Evolutionary conservation across 2,797 vertebrate species (phyloP), one percentile per base, ranked within the genome.

Genomic region (Dipus sagitta): DNA sequence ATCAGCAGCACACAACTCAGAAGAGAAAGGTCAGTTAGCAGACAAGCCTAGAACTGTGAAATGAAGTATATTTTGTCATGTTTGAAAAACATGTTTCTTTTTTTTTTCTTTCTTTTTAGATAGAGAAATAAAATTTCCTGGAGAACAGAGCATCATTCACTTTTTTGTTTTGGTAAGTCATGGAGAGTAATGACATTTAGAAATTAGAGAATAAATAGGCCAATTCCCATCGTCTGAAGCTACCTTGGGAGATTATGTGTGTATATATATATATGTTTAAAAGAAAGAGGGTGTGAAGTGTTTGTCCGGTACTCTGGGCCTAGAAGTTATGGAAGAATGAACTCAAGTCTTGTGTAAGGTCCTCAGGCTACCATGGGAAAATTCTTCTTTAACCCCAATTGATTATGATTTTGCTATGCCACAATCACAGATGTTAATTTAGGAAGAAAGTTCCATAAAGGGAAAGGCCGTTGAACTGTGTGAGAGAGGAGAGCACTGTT

Each of bases 121-220:
- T 42, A 91, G 62, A 95, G 21, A 88, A 94, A 70, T 95, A 54
- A 94, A 82, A 86, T 89, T 87, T 81, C 86, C 42, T 26, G 42
- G 68, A 94, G 68, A 89, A 89, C 34, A 94, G 70, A 91, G 4
- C 67, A 30, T 2, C 68, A 80, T 68, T 9, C n/a, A 76, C 47
- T 47, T 9, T 47, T 76, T 90, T 92, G 26, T 91, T 82, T 91
- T 77, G 52, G 18, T 97, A 95, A 95, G 94, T 95, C 38, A 77
- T 76, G 64, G 4, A 20, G 65, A 23, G 26, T 80, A 82, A 71
- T 32, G 28, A 89, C 3, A 84, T 80, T 86, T 67, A 65, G 68
- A 93, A 92, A 75, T 92, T 26, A 62, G 21, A 75, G 52, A 82
- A 65, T 91, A 85, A 86, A 75, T 78, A 88, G n/a, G 64, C 21